Evolutionary conservation across 2,797 vertebrate species (phyloP).

Genomic region (Staurois parvus): DNA sequence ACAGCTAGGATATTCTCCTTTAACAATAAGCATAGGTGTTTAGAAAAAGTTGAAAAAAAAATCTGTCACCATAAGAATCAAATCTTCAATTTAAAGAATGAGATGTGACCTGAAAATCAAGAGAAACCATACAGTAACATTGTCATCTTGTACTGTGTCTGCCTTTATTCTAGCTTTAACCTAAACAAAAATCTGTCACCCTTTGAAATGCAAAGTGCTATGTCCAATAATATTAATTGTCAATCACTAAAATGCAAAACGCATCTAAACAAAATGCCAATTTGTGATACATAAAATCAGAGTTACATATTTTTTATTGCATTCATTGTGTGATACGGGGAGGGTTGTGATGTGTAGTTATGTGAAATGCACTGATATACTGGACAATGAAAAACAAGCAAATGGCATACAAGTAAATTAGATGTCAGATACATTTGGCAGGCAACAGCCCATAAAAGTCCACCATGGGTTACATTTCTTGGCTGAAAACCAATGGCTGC

Average conservation of each 20-base stretch:
- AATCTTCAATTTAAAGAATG: constrained; percentile 9
- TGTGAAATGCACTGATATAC: too few species aligned
- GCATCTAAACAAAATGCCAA: constrained; percentile 43
- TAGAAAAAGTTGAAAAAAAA: background rate
- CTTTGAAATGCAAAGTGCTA: constrained; percentile 34
- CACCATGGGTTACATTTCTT: too few species aligned
- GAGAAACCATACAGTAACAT: constrained; percentile 23
- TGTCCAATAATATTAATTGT: constrained; percentile 31
- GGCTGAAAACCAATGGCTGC: too few species aligned
- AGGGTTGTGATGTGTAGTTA: too few species aligned
- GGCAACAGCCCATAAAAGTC: too few species aligned
- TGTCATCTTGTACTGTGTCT: constrained; percentile 35
- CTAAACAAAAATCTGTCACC: constrained; percentile 40
- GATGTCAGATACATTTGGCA: too few species aligned
- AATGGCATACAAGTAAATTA: too few species aligned
- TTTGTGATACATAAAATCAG: constrained; percentile 19
- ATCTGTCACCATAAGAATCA: constrained; percentile 6
- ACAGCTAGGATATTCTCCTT: background rate
- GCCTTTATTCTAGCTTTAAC: constrained; percentile 39
- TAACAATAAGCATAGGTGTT: constrained; percentile 32
- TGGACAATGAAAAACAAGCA: too few species aligned
- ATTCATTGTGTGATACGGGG: constrained; percentile 3
- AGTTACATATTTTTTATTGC: constrained; percentile 11
- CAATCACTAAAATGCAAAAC: constrained; percentile 33
- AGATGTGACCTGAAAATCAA: constrained; percentile 29